Evolutionary conservation across 1,140 invertebrate species (phyloP).

Genomic region (Ectropis grisescens): DNA sequence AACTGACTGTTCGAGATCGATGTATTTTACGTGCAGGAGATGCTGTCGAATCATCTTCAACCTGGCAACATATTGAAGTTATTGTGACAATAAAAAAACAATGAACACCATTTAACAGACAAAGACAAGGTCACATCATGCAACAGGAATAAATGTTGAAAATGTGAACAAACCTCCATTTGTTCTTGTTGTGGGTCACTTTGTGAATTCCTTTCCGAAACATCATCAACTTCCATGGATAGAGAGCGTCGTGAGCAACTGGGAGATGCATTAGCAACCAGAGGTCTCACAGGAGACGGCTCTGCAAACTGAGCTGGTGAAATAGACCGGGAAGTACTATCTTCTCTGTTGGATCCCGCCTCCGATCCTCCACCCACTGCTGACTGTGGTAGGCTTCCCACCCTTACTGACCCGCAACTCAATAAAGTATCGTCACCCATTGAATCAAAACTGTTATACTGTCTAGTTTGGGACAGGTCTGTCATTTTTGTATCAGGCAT

Average conservation of each 20-base stretch:
- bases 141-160: too few relatives aligned
- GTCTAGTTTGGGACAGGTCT: constrained; percentile 59
- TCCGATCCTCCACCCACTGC: constrained; percentile 42
- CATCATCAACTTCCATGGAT: constrained; percentile 63
- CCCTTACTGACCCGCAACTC: constrained; percentile 53
- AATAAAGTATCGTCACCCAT: constrained; percentile 59
- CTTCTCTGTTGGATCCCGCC: constrained; percentile 42
- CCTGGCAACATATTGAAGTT: constrained; percentile 23
- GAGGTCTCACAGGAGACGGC: constrained; percentile 42
- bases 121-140: too few relatives aligned
- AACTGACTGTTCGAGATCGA: constrained; percentile 57
- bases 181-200: constrained; percentile 49
- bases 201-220: constrained; percentile 56
- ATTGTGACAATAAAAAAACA: background rate
- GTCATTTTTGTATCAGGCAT: constrained; percentile 68
- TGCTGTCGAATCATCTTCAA: constrained; percentile 55
- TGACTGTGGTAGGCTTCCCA: constrained; percentile 39
- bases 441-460: constrained; percentile 62
- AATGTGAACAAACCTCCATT: too few relatives aligned
- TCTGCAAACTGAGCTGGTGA: constrained; percentile 59
- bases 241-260: constrained; percentile 55
- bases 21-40: constrained; percentile 57
- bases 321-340: constrained; percentile 55
- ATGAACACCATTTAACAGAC: too few relatives aligned
- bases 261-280: constrained; percentile 46